Conservation (phyloP, 2,888 invertebrate genomes). For the Lasius fuliginosus region DNA sequence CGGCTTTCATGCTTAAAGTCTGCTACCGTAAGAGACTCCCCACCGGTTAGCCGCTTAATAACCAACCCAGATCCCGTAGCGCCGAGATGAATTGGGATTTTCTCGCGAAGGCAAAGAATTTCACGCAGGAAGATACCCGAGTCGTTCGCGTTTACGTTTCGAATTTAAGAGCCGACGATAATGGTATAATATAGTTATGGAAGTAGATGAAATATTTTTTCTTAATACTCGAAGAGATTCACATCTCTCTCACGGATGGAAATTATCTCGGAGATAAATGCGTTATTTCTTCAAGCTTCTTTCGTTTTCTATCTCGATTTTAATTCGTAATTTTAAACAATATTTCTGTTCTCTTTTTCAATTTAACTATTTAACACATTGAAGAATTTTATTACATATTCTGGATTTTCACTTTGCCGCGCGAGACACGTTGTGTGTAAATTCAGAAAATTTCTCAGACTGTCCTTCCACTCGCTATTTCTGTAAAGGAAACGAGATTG, state of each 20-base stretch:
- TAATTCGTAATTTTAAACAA: neutral
- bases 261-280: conserved; percentile 9
- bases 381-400: neutral
- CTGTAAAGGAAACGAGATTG: conserved; percentile 32
- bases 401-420: conserved; percentile 4
- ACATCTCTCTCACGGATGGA: neutral
- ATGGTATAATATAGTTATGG: neutral
- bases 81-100: conserved; percentile 40
- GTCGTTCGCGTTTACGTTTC: conserved; percentile 13
- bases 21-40: conserved; percentile 72
- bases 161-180: conserved; percentile 24
- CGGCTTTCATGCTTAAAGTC: conserved; percentile 67
- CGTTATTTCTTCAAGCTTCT: neutral
- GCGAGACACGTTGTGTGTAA: neutral
- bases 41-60: conserved; percentile 81
- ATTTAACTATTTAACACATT: conserved; percentile 32
- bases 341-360: neutral
- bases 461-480: neutral
- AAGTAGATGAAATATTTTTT: conserved; percentile 15
- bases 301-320: neutral
- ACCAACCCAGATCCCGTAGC: conserved; percentile 43
- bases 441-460: conserved; percentile 11
- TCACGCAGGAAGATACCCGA: neutral
- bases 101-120: conserved; percentile 7
- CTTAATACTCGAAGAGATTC: neutral